These are phyloP conservation scores for Graphium colonna DNA, from an alignment of 2,888 invertebrate genomes.

Conservation along the genomic window DNA sequence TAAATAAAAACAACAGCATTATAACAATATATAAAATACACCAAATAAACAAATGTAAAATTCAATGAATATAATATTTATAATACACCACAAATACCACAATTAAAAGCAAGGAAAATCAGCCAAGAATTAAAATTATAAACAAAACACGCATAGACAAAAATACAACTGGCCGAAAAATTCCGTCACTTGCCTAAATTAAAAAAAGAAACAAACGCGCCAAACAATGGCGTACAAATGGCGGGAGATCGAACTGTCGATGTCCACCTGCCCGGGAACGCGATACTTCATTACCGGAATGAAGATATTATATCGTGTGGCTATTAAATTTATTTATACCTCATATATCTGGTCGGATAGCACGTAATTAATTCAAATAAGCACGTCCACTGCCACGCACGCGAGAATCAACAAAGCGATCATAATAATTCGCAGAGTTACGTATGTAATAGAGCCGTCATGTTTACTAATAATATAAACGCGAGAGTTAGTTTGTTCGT, in stretches of 20 bases:
- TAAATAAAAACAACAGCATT: too few species aligned
- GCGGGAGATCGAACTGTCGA: constrained; percentile 1
- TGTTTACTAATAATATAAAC: not conserved
- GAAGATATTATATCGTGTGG: constrained; percentile 20
- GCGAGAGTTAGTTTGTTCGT: too few species aligned
- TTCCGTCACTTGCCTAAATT: not conserved
- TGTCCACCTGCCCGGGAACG: constrained; percentile 16
- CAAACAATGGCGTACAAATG: not conserved
- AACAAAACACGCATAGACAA: too few species aligned
- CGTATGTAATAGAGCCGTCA: constrained; percentile 28
- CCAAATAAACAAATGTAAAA: too few species aligned
- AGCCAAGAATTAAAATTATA: not conserved
- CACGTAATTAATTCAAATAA: constrained; percentile 63
- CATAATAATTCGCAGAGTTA: constrained; percentile 47
- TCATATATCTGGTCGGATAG: constrained; percentile 19
- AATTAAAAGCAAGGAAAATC: not conserved
- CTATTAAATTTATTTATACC: constrained; percentile 22
- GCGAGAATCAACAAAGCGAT: constrained; percentile 47
- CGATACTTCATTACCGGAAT: constrained; percentile 16
- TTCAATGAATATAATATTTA: too few species aligned
- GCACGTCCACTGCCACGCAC: constrained; percentile 59
- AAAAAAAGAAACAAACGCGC: not conserved
- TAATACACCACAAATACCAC: too few species aligned
- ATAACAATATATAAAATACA: too few species aligned
- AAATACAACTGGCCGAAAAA: not conserved